Percentiles rank a stretch among this genome's conserved stretches.
phyloP scores from a whole-genome alignment of 2,888 invertebrate genomes.

The Epirrhoe tristata region DNA sequence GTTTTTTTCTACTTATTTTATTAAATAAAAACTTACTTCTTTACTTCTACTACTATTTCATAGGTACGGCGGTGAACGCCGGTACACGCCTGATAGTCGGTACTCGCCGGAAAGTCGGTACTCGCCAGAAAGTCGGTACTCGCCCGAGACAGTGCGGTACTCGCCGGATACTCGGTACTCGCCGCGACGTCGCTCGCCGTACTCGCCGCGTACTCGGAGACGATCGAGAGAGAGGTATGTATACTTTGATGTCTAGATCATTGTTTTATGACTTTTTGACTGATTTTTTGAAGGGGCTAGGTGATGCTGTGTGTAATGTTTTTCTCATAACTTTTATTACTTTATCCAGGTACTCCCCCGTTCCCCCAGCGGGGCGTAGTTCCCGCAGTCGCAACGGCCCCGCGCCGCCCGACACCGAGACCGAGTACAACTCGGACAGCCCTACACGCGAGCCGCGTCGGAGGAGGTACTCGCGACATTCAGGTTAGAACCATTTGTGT shows the following conservation, averaged over 20 bases:
- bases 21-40: neutral
- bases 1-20: neutral
- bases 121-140: constrained; percentile 71
- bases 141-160: constrained; percentile 72
- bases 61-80: constrained; percentile 65
- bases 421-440: constrained; percentile 88
- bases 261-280: too few relatives aligned
- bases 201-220: constrained; percentile 69
- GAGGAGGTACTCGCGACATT: constrained; percentile 73
- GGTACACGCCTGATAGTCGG: constrained; percentile 60
- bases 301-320: too few relatives aligned
- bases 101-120: constrained; percentile 82
- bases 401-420: constrained; percentile 82
- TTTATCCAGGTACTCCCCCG: constrained; percentile 62
- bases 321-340: too few relatives aligned
- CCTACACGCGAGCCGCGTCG: constrained; percentile 80
- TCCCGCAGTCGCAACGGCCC: constrained; percentile 61
- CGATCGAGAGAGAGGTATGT: constrained; percentile 68
- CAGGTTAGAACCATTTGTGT: too few relatives aligned
- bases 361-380: constrained; percentile 54
- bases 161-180: constrained; percentile 82
- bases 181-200: constrained; percentile 68
- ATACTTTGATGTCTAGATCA: neutral
- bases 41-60: neutral
- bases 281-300: too few relatives aligned